Base-by-base conservation (phyloP, 2,797 vertebrate species). In the Falco columbarius region DNA sequence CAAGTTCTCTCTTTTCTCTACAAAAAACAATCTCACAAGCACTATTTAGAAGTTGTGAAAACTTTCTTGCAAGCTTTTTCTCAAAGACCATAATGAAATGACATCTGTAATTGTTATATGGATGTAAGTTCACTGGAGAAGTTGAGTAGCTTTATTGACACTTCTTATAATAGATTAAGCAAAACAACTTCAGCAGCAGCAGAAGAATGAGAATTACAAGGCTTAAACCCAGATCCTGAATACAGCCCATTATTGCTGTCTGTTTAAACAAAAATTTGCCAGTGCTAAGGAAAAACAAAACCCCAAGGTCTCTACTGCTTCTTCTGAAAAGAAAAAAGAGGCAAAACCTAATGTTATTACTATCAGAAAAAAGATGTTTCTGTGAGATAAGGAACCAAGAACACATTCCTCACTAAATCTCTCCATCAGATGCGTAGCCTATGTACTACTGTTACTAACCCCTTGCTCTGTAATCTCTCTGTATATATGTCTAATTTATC, bases 401-500 rank as follows among this genome's bases (percentile, higher is more conserved):
- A 51, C 36, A 75, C 76, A 97, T 98, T 98, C 98, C 98, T 98
- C 98, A 98, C 97, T 98, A 98, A 98, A 98, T 98, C 98, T 98
- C 92, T 90, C 89, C 95, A 96, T 94, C 96, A 93, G 77, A 93
- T 81, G 89, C 71, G 9, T 96, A 96, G 93, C 91, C 95, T 96
- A 66, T 81, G 89, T 95, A 84, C 34, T 91, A 89, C 82, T 81
- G 94, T 97, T 96, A 97, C 98, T 99, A 98, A 99, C 98, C 98
- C 98, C 88, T 98, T 98, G 98, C 96, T 97, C 97, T 98, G 98
- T 99, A 98, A 98, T 98, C 98, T 98, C 98, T 99, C 97, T 99
- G 99, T 99, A 98, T 98, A 99, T 99, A 98, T 99, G 98, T 99
- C 99, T 99, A 99, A 99, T 99, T 99, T 99, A 98, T 99, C 99